These are phyloP conservation scores for Upupa epops DNA, from an alignment of 2,113 vertebrate species.

Conservation along the genomic window DNA sequence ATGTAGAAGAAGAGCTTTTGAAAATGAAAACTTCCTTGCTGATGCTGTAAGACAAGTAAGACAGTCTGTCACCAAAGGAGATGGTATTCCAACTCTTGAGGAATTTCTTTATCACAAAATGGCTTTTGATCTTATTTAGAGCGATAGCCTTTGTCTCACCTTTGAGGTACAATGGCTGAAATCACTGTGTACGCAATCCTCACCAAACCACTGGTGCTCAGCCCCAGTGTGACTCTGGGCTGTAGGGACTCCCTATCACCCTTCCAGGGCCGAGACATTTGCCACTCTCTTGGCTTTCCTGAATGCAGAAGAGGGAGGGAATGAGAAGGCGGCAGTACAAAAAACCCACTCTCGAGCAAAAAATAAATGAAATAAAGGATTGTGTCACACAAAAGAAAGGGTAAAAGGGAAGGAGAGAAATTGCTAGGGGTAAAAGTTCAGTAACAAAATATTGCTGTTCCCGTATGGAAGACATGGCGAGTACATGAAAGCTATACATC, in stretches of 20 bases:
- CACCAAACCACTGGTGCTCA: not conserved
- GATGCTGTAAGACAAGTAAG: not conserved
- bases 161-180: not conserved
- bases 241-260: not conserved
- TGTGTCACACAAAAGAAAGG: conserved; percentile 54
- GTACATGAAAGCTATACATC: conserved; percentile 37
- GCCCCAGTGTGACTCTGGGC: not conserved
- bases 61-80: not conserved
- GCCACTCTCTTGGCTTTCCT: not conserved
- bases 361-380: not conserved
- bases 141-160: not conserved
- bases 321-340: not conserved
- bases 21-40: not conserved
- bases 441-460: conserved; percentile 51
- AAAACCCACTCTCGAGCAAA: not conserved
- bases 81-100: not conserved
- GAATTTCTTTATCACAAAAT: not conserved
- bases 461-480: conserved; percentile 33
- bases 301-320: not conserved
- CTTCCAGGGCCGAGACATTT: not conserved
- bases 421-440: conserved; percentile 27
- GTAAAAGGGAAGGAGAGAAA: conserved; percentile 40
- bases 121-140: not conserved
- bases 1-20: not conserved
- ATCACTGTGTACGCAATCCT: not conserved